These are phyloP conservation scores for Pseudoatta argentina DNA, from an alignment of 1,140 invertebrate species.

Conservation along the genomic window DNA sequence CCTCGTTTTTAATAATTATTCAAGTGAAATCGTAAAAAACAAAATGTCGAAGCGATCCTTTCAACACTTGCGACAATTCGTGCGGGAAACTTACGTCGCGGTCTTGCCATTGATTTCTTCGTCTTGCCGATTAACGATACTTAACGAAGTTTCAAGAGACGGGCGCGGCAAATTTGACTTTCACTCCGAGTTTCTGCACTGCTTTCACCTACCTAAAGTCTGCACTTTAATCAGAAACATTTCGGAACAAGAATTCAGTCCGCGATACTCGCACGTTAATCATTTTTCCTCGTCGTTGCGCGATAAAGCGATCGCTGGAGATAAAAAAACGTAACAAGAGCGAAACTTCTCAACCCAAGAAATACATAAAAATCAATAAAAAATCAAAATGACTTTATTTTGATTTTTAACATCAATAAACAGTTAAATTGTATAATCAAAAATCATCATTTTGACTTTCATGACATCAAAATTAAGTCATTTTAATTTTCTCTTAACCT, in stretches of 20 bases:
- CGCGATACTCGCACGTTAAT: not conserved
- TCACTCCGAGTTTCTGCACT: constrained; percentile 62
- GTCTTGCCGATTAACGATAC: constrained; percentile 60
- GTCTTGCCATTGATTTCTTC: not conserved
- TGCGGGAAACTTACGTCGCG: not conserved
- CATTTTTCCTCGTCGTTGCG: constrained; percentile 3
- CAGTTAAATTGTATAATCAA: no score
- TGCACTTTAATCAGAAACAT: constrained; percentile 42
- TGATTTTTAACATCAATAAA: no score
- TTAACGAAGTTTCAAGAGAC: constrained; percentile 4
- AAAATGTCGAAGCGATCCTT: not conserved
- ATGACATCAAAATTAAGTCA: no score
- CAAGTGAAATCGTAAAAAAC: constrained; percentile 16
- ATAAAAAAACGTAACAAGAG: constrained; percentile 1
- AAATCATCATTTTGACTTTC: no score
- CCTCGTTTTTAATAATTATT: not conserved
- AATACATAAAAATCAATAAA: no score
- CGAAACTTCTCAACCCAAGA: not conserved
- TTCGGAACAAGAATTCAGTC: constrained; percentile 62
- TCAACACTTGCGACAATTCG: not conserved
- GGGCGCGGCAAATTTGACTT: constrained; percentile 67
- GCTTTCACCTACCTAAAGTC: constrained; percentile 62
- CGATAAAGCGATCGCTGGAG: not conserved
- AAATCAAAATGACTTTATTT: no score
- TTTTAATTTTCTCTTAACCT: no score